Evolutionary conservation across 2,888 invertebrate species (phyloP).

Genomic region (Yponomeuta evonymella): DNA sequence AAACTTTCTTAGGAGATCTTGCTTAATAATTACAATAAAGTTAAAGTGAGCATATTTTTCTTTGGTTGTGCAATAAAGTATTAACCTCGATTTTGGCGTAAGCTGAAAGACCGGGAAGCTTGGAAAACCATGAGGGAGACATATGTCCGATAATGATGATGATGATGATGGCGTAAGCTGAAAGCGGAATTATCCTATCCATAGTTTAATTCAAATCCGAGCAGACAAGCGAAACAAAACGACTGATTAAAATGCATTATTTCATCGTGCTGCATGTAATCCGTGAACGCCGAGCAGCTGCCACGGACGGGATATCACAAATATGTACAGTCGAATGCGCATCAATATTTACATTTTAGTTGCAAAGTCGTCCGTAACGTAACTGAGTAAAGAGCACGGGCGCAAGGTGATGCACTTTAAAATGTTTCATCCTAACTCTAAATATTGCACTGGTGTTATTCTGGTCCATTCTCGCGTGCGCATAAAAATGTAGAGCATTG

Average conservation of each 20-base stretch:
- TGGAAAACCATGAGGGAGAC: too few relatives aligned
- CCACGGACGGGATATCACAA: conserved; percentile 54
- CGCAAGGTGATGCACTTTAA: too few relatives aligned
- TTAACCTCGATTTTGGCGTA: neutral
- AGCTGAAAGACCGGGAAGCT: neutral
- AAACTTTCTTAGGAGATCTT: too few relatives aligned
- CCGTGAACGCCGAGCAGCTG: conserved; percentile 64
- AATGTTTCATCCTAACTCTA: neutral
- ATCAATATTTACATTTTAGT: too few relatives aligned
- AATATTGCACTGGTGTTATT: conserved; percentile 22
- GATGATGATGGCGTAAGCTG: neutral
- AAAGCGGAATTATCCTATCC: conserved; percentile 19
- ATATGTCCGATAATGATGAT: too few relatives aligned
- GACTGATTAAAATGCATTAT: conserved; percentile 62
- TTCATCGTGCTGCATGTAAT: conserved; percentile 57
- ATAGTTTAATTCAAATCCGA: conserved; percentile 30
- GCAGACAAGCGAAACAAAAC: conserved; percentile 53
- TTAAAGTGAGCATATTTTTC: too few relatives aligned
- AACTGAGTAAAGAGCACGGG: too few relatives aligned
- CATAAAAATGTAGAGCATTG: conserved; percentile 53
- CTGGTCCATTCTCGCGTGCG: conserved; percentile 57
- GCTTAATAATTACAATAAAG: too few relatives aligned
- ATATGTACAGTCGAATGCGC: conserved; percentile 26
- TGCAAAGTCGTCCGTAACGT: too few relatives aligned
- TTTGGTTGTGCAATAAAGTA: too few relatives aligned